Base-by-base conservation (phyloP, 53 echinoderm and acorn worm species). In the Echinarachnius parma region DNA sequence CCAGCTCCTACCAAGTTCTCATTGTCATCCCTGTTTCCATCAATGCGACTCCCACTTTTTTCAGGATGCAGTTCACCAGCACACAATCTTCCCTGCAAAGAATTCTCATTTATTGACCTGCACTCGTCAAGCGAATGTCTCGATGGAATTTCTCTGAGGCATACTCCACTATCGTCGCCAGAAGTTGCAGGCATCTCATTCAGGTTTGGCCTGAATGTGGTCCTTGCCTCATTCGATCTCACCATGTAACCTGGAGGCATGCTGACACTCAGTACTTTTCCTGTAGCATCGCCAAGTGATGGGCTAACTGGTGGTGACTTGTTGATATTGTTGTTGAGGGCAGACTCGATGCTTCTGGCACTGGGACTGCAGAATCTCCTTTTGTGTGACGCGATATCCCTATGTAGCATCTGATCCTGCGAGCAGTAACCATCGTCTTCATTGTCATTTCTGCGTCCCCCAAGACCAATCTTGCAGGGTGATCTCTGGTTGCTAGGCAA, bases 161-260 rank as follows among this genome's bases (percentile, higher is more conserved):
- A 25, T 23, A 35, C 62, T 36, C 62, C 37, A 22, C 21, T 35
- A 22, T 16, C 11, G 23, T 25, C 37, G 11, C 23, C 42, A 22
- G 24, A 39, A 39, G 39, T 9, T 39, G 7, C 39, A 13, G 39
- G 37, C 23, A 21, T 37, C 13, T 33, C 35, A 34, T 69, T 33
- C 9, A 33, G 9, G 32, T 33, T 53, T 69, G 70, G 70, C 22
- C 53, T 53, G 23, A 69, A 69, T 13, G 53, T 31, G 22, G 70
- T 69, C 70, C 70, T 31, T 5, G 34, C 53, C 19, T 33, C 24
- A 21, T 69, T 69, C 10, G 70, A 69, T 23, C 53, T 50, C 19
- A 69, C 47, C 8, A 50, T 33, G 53, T 69, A 69, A 21, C 53
- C 53, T 32, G 70, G 70, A 9, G 70, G 70, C 32, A 69, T 69